A percentile compares a stretch with the other conserved stretches of the same genome.
Conservation (phyloP, 2,888 invertebrate species). For the Oxyteleia sp. region DNA sequence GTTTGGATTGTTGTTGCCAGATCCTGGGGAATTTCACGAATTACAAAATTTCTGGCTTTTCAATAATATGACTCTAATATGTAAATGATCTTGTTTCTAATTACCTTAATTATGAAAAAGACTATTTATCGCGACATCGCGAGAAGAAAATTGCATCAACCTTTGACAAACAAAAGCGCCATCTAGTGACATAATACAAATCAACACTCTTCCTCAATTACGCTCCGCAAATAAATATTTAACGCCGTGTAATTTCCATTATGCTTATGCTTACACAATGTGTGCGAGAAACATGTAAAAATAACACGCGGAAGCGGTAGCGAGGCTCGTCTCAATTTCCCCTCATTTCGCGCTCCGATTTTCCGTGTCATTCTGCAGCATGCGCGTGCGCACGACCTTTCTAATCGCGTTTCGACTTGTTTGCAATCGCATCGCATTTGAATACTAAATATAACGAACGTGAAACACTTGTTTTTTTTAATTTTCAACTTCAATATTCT, state of each 20-base stretch:
- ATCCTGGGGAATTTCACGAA: too few relatives aligned
- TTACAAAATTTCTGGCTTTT: too few relatives aligned
- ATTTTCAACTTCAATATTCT: too few relatives aligned
- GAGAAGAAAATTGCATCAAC: neutral
- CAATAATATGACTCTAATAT: too few relatives aligned
- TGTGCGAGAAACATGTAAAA: constrained; percentile 47
- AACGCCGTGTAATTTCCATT: constrained; percentile 48
- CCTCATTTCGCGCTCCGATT: constrained; percentile 54
- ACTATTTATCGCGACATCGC: neutral
- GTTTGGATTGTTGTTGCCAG: too few relatives aligned
- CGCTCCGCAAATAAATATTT: constrained; percentile 46
- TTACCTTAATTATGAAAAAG: too few relatives aligned
- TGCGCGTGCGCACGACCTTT: constrained; percentile 35
- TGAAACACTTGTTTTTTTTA: too few relatives aligned
- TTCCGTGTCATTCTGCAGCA: constrained; percentile 47
- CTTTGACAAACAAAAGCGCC: constrained; percentile 5
- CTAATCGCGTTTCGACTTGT: constrained; percentile 16
- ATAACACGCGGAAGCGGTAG: constrained; percentile 56
- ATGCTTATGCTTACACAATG: constrained; percentile 31
- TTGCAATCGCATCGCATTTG: neutral
- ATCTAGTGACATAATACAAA: constrained; percentile 35
- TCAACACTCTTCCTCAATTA: constrained; percentile 40
- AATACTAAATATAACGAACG: neutral
- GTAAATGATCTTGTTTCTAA: too few relatives aligned
- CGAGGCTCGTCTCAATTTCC: constrained; percentile 44